Conservation (phyloP, 2,888 invertebrate species). For the Achlya flavicornis region DNA sequence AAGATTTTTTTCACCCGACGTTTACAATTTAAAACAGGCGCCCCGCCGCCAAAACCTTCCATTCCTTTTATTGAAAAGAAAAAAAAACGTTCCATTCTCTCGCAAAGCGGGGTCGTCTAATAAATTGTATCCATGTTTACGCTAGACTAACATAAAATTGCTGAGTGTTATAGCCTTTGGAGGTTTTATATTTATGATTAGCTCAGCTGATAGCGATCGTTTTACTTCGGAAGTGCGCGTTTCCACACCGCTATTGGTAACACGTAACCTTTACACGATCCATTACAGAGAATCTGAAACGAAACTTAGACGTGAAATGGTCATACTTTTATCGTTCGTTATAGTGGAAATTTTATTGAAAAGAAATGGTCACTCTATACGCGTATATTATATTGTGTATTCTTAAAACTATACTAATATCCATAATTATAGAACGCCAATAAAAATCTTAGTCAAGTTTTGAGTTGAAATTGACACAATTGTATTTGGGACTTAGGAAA, state of each 20-base stretch:
- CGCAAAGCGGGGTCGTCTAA: conserved; percentile 31
- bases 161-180: conserved; percentile 47
- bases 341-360: conserved; percentile 13
- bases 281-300: conserved; percentile 51
- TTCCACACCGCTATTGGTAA: conserved; percentile 62
- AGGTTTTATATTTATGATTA: conserved; percentile 70
- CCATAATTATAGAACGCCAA: too few relatives aligned
- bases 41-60: conserved; percentile 20
- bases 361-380: background rate
- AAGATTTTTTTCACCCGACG: conserved; percentile 17
- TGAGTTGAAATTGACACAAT: too few relatives aligned
- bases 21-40: conserved; percentile 22
- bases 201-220: conserved; percentile 59
- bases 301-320: conserved; percentile 34
- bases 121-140: conserved; percentile 52
- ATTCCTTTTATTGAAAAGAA: conserved; percentile 39
- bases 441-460: too few relatives aligned
- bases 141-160: conserved; percentile 54
- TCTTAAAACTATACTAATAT: too few relatives aligned
- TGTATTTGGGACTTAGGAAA: too few relatives aligned
- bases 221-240: conserved; percentile 56
- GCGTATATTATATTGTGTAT: background rate
- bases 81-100: conserved; percentile 30
- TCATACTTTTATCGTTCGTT: conserved; percentile 30
- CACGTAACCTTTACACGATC: conserved; percentile 50